Conservation (phyloP, 2,113 vertebrate species). For the Myrmophylax atrothorax region DNA sequence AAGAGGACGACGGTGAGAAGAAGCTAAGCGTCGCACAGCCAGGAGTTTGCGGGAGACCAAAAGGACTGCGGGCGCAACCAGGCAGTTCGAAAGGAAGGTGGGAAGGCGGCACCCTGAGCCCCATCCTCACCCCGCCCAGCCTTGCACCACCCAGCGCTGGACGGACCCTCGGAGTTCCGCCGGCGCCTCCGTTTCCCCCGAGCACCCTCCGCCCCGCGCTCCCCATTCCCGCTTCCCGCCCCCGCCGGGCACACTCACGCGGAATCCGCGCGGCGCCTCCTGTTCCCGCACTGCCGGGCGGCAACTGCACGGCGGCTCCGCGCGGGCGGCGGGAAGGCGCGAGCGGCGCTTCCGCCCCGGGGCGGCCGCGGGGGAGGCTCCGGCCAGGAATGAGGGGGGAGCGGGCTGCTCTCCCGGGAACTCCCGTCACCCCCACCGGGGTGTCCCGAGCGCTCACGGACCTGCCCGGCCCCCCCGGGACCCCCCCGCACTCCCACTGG, state of each 20-base stretch:
- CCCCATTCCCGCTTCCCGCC: background rate
- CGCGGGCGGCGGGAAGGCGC: background rate
- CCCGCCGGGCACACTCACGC: background rate
- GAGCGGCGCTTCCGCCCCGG: too few relatives aligned
- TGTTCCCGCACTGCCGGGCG: background rate
- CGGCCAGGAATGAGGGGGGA: too few relatives aligned
- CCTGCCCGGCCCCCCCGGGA: too few relatives aligned
- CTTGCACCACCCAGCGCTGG: background rate
- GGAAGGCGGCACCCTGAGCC: background rate
- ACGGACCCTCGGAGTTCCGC: background rate
- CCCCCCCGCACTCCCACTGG: too few relatives aligned
- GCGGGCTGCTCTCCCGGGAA: too few relatives aligned
- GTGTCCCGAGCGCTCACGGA: too few relatives aligned
- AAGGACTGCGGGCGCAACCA: fast-evolving
- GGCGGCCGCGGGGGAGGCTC: too few relatives aligned
- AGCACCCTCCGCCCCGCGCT: too few relatives aligned
- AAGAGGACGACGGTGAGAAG: background rate
- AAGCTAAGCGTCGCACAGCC: background rate
- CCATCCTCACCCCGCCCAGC: background rate
- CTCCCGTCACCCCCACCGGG: too few relatives aligned
- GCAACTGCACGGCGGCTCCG: background rate
- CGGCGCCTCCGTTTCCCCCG: background rate
- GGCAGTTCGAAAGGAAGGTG: too few relatives aligned
- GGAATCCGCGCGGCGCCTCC: background rate
- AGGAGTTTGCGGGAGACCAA: fast-evolving